phyloP scores from a whole-genome alignment of 2,888 invertebrate genomes.

The Coenonympha glycerion region DNA sequence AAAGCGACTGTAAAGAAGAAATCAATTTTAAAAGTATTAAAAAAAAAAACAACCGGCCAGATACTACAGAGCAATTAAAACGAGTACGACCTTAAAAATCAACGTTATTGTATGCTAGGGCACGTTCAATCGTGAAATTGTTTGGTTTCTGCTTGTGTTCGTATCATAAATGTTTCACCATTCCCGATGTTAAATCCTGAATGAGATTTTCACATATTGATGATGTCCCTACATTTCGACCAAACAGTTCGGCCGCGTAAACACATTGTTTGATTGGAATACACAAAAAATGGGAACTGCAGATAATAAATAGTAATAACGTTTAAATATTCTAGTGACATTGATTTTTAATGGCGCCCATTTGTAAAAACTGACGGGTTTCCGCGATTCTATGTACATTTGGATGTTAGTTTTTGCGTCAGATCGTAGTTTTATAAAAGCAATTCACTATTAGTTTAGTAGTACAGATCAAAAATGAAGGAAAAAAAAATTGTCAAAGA shows the following conservation, averaged over 20 bases:
- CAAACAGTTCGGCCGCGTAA: constrained; percentile 52
- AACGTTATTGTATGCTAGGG: constrained; percentile 39
- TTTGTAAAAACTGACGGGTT: too few species aligned
- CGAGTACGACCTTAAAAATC: constrained; percentile 35
- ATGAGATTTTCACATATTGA: constrained; percentile 69
- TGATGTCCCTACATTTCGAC: constrained; percentile 59
- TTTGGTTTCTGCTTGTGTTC: constrained; percentile 50
- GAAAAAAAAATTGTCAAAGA: too few species aligned
- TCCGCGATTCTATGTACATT: neutral
- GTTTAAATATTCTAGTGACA: constrained; percentile 21
- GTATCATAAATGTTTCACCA: constrained; percentile 57
- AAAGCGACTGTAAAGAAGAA: constrained; percentile 11
- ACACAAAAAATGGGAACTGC: constrained; percentile 40
- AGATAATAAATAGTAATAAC: constrained; percentile 33
- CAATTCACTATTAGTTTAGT: too few species aligned
- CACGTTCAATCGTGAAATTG: constrained; percentile 51
- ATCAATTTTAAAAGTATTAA: constrained; percentile 19
- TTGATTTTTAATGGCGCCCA: constrained; percentile 2
- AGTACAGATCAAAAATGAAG: too few species aligned
- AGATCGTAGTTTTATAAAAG: neutral
- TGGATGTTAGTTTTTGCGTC: neutral
- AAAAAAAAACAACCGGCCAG: constrained; percentile 18
- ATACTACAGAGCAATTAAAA: constrained; percentile 33
- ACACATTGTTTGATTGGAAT: constrained; percentile 58
- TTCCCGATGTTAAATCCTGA: constrained; percentile 49